These are phyloP conservation scores for Thalassophryne amazonica DNA, from an alignment of 2,797 vertebrate genomes.

Conservation along the genomic window DNA sequence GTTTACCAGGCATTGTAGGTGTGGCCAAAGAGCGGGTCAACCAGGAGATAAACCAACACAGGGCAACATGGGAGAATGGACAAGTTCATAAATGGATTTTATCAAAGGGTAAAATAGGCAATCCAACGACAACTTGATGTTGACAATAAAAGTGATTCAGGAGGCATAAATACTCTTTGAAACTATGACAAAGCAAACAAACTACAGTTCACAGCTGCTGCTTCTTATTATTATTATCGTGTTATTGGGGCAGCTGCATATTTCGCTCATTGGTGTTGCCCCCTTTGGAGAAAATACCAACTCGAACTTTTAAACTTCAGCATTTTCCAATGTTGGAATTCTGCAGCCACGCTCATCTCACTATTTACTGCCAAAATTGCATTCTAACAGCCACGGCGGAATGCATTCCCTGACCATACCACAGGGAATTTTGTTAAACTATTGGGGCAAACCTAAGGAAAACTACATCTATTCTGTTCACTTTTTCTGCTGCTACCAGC, in stretches of 20 bases:
- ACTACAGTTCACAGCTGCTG: background rate
- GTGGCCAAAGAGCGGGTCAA: constrained; percentile 15
- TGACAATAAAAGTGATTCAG: constrained; percentile 10
- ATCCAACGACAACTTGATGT: too few relatives aligned
- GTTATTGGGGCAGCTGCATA: background rate
- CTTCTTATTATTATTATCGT: constrained; percentile 7
- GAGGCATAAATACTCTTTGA: constrained; percentile 1
- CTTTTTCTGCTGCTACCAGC: too few relatives aligned
- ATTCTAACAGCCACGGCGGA: too few relatives aligned
- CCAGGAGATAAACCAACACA: constrained; percentile 19
- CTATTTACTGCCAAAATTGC: too few relatives aligned
- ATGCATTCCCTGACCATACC: too few relatives aligned
- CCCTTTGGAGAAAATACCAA: background rate
- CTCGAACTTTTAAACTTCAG: background rate
- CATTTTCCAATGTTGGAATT: too few relatives aligned
- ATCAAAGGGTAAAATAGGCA: too few relatives aligned
- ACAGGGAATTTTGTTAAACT: too few relatives aligned
- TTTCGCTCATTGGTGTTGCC: background rate
- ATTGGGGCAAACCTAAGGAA: too few relatives aligned
- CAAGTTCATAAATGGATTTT: too few relatives aligned
- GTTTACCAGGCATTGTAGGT: constrained; percentile 52
- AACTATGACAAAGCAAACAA: background rate
- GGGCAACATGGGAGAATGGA: background rate
- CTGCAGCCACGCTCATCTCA: too few relatives aligned
- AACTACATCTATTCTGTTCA: too few relatives aligned